phyloP scores from a whole-genome alignment of 2,113 vertebrate species.

The Cacatua alba region DNA sequence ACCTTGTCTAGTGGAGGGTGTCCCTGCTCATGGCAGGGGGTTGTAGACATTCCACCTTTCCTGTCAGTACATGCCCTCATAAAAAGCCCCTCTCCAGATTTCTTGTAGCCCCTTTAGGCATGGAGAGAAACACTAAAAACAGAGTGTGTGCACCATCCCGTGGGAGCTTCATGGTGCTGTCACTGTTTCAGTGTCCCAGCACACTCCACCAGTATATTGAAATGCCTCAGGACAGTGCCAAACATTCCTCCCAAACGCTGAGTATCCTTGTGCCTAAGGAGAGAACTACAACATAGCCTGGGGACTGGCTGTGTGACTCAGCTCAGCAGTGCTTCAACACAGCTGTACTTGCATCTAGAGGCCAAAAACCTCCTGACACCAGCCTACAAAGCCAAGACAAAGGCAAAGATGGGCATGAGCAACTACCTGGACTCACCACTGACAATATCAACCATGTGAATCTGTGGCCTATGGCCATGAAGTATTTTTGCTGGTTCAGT shows the following conservation, averaged over 20 bases:
- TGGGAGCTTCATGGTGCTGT: background rate
- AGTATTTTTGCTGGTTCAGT: background rate
- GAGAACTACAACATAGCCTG: background rate
- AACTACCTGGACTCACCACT: background rate
- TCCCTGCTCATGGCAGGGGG: background rate
- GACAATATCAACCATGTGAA: background rate
- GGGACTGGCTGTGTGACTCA: background rate
- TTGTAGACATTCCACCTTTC: background rate
- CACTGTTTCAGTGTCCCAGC: background rate
- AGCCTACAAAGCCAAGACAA: background rate
- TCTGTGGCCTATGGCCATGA: background rate
- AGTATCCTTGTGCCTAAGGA: background rate
- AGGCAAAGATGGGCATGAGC: background rate
- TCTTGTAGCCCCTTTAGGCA: background rate
- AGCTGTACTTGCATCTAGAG: background rate
- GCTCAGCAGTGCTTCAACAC: background rate
- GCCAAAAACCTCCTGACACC: background rate
- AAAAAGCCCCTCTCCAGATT: background rate
- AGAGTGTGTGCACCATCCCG: rapidly evolving
- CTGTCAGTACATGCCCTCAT: background rate
- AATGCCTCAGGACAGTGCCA: background rate
- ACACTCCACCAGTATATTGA: background rate
- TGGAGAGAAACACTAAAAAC: background rate
- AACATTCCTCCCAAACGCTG: background rate
- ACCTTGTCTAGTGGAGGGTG: background rate